Percentiles rank a stretch among this genome's conserved stretches.
phyloP scores from a whole-genome alignment of 2,888 invertebrate genomes.

The Eupithecia insigniata region DNA sequence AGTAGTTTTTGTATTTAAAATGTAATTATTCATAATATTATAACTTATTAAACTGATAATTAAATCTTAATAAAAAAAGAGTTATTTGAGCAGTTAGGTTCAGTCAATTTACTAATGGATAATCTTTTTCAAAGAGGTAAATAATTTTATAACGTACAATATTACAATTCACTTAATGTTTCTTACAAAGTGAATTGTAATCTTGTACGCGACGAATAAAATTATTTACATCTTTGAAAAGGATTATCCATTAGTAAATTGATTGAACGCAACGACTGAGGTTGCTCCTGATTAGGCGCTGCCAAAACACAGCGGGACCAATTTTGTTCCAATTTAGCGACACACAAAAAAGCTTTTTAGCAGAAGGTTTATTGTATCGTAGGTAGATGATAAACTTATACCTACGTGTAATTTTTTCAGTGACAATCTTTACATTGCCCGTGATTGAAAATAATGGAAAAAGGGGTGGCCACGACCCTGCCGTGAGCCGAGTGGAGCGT shows the following conservation, averaged over 20 bases:
- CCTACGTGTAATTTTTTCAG: neutral
- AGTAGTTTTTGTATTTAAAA: neutral
- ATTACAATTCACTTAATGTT: too few relatives aligned
- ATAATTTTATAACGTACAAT: too few relatives aligned
- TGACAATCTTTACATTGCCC: neutral
- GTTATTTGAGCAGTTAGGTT: too few relatives aligned
- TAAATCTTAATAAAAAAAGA: too few relatives aligned
- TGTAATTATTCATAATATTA: neutral
- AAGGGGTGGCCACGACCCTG: neutral
- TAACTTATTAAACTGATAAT: neutral
- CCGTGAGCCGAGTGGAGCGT: neutral
- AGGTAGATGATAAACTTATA: neutral
- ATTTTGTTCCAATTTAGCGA: conserved; percentile 40
- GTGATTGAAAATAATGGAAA: neutral
- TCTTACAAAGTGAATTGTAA: neutral
- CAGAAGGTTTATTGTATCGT: neutral
- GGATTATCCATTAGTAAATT: conserved; percentile 50
- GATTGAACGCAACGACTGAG: conserved; percentile 43
- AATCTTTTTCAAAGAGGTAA: too few relatives aligned
- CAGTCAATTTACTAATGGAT: too few relatives aligned
- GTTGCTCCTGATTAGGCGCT: conserved; percentile 46
- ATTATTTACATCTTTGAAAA: conserved; percentile 7
- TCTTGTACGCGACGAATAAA: neutral
- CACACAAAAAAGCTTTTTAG: conserved; percentile 8
- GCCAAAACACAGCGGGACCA: conserved; percentile 45